A percentile compares a stretch with the other conserved stretches of the same genome.
Conservation (phyloP, 2,113 vertebrate species). For the Psilopogon haemacephalus region DNA sequence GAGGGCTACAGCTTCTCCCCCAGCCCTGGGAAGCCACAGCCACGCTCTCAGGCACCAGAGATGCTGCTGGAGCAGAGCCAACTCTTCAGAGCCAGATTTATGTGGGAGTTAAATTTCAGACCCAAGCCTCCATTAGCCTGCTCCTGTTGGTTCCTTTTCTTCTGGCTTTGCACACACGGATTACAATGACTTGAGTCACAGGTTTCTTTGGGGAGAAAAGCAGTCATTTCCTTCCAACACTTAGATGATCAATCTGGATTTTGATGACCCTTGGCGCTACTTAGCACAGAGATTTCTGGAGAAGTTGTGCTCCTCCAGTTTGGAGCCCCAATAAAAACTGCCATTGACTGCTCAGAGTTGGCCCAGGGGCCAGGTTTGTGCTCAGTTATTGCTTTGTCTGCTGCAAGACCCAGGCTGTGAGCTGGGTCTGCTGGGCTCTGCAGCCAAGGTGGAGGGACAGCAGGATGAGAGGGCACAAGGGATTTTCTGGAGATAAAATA, state of each 20-base stretch:
- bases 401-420: background rate
- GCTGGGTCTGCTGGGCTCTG: background rate
- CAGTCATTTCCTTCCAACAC: background rate
- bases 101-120: background rate
- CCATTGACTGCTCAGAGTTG: background rate
- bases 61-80: background rate
- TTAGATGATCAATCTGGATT: background rate
- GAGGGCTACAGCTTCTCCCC: background rate
- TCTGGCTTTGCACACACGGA: background rate
- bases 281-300: background rate
- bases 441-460: rapidly evolving
- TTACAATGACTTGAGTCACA: background rate
- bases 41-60: background rate
- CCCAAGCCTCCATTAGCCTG: background rate
- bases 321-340: background rate
- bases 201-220: background rate
- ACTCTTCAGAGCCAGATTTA: background rate
- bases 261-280: background rate
- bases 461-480: background rate
- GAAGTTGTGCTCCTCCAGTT: background rate
- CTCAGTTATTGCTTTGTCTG: background rate
- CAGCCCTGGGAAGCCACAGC: background rate
- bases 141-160: background rate
- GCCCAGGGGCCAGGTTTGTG: background rate
- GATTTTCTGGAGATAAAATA: background rate